phyloP scores from a whole-genome alignment of 37 sponge, comb jelly and placozoan species.

The Oscarella lobularis region DNA sequence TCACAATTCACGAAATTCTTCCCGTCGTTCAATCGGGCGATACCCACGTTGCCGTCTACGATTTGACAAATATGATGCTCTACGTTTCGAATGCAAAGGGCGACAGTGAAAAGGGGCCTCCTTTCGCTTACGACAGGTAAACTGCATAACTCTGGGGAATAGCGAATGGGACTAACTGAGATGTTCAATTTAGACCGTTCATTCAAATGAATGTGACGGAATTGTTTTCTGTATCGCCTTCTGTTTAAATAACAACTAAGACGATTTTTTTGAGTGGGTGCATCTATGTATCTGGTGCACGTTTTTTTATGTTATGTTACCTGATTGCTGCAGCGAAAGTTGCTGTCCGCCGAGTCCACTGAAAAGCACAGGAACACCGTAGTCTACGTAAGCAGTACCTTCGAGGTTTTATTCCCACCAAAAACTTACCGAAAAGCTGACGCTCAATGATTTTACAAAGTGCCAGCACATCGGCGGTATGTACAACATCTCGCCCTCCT shows the following conservation, averaged over 20 bases:
- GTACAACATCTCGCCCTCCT: slow-evolving; percentile 84
- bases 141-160: too few relatives aligned
- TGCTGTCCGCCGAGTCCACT: too few relatives aligned
- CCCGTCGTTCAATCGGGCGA: slow-evolving; percentile 81
- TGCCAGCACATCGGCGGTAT: slow-evolving; percentile 92
- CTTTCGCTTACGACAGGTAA: slow-evolving; percentile 70
- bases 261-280: too few relatives aligned
- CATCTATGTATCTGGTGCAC: too few relatives aligned
- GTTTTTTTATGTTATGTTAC: too few relatives aligned
- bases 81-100: slow-evolving; percentile 60
- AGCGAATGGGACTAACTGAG: too few relatives aligned
- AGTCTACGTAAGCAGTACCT: too few relatives aligned
- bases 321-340: too few relatives aligned
- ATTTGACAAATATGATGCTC: slow-evolving; percentile 25
- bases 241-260: too few relatives aligned
- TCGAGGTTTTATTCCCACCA: slow-evolving; percentile 87
- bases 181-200: slow-evolving; percentile 22
- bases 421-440: slow-evolving; percentile 93
- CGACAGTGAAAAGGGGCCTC: slow-evolving; percentile 45
- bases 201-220: slow-evolving; percentile 27
- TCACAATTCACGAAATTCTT: slow-evolving; percentile 52
- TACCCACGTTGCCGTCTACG: slow-evolving; percentile 70
- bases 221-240: too few relatives aligned
- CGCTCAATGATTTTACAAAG: slow-evolving; percentile 76
- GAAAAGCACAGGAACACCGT: too few relatives aligned